Evolutionary conservation across 2,797 vertebrate genomes (phyloP).

Genomic region (Ctenopoma kingsleyae): DNA sequence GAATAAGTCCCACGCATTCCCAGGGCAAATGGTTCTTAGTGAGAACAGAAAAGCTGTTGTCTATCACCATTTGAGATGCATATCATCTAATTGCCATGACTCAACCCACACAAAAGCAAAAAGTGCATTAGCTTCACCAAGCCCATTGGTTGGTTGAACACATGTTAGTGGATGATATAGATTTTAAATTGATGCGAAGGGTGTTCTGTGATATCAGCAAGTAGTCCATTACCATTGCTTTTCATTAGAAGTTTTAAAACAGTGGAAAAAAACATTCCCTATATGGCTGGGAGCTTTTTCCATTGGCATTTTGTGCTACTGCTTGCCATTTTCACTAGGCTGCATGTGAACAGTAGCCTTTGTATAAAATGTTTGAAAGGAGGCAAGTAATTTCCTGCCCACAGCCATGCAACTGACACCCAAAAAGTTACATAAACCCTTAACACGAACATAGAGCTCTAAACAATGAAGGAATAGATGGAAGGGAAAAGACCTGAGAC

Average conservation of each 20-base stretch:
- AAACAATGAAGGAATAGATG: slow-evolving; percentile 28
- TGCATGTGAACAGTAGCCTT: slow-evolving; percentile 69
- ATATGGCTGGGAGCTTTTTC: slow-evolving; percentile 54
- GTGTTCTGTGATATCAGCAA: slow-evolving; percentile 36
- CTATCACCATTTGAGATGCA: slow-evolving; percentile 70
- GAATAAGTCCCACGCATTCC: slow-evolving; percentile 56
- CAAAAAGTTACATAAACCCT: slow-evolving; percentile 56
- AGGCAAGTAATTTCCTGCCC: slow-evolving; percentile 71
- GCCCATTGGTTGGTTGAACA: slow-evolving; percentile 39
- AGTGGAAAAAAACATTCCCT: slow-evolving; percentile 38
- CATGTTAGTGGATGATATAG: slow-evolving; percentile 42
- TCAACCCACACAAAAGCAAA: slow-evolving; percentile 47
- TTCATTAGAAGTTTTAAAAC: slow-evolving; percentile 53
- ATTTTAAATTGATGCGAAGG: slow-evolving; percentile 30
- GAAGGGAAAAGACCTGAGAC: slow-evolving; percentile 22
- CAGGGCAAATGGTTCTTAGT: slow-evolving; percentile 39
- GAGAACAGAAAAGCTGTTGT: slow-evolving; percentile 71
- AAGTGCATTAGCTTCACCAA: slow-evolving; percentile 41
- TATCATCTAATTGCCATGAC: slow-evolving; percentile 60
- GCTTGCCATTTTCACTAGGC: slow-evolving; percentile 55
- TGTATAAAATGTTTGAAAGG: slow-evolving; percentile 61
- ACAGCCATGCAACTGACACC: slow-evolving; percentile 58
- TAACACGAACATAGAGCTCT: slow-evolving; percentile 39
- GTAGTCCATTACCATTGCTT: slow-evolving; percentile 16
- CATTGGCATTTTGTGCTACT: slow-evolving; percentile 62